Evolutionary conservation across 2,797 vertebrate species (phyloP).

Genomic region (Coccyzus lansbergi): DNA sequence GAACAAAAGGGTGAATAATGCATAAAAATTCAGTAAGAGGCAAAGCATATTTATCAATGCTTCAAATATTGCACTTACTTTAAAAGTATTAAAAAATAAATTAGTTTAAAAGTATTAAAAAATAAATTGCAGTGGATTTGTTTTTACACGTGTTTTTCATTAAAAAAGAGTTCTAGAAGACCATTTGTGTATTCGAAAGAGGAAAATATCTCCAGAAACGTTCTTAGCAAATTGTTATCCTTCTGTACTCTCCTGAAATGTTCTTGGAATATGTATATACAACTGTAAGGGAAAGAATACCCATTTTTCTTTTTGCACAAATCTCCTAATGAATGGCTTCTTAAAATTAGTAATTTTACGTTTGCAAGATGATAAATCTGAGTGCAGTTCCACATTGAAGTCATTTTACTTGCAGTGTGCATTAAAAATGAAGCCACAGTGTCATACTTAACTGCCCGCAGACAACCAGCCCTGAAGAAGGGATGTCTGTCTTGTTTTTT

Average conservation of each 20-base stretch:
- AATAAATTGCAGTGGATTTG: not conserved
- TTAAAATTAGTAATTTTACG: constrained; percentile 20
- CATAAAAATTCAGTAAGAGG: not conserved
- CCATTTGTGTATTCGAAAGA: not conserved
- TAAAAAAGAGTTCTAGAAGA: not conserved
- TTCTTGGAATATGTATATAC: not conserved
- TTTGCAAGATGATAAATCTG: constrained; percentile 30
- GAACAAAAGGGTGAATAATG: not conserved
- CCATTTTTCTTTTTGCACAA: not conserved
- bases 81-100: too few species aligned
- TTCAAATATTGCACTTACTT: not conserved
- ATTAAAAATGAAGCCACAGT: constrained; percentile 24
- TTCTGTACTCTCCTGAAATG: not conserved
- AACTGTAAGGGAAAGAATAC: not conserved
- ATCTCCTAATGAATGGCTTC: not conserved
- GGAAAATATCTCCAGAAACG: not conserved
- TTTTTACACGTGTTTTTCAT: not conserved
- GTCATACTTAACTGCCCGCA: constrained; percentile 21
- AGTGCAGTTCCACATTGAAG: not conserved
- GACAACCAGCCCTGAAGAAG: not conserved
- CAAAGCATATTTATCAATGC: not conserved
- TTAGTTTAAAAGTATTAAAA: not conserved
- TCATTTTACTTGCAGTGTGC: not conserved
- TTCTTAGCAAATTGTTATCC: not conserved
- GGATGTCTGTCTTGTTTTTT: not conserved